Conservation (phyloP, 2,113 vertebrate genomes). For the Carollia perspicillata region DNA sequence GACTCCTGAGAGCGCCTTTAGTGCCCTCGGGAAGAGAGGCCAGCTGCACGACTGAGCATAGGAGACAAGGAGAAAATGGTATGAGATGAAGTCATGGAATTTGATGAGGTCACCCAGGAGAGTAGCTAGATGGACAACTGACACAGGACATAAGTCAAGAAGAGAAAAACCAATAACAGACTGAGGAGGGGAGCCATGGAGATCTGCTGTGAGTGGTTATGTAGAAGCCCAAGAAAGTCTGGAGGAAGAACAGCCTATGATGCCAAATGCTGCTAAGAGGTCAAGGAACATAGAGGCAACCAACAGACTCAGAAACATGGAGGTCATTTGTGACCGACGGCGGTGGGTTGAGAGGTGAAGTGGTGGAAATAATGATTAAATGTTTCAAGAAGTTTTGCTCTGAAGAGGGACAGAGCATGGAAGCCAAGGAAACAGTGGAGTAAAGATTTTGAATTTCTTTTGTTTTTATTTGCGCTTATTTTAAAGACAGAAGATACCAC, state of each 20-base stretch:
- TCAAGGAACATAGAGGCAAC: neutral
- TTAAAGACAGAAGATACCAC: neutral
- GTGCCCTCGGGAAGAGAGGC: neutral
- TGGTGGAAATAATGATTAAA: neutral
- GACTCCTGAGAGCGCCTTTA: neutral
- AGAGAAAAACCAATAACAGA: neutral
- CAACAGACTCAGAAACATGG: accelerated
- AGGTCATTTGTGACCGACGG: neutral
- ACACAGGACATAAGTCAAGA: neutral
- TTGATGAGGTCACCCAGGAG: neutral
- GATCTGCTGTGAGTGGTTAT: neutral
- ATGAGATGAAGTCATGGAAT: neutral
- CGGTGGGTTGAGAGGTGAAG: neutral
- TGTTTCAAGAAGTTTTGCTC: neutral
- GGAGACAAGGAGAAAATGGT: neutral
- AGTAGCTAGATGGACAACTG: neutral
- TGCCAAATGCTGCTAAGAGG: neutral
- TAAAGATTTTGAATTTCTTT: neutral
- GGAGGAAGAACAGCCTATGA: neutral
- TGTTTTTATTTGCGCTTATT: neutral
- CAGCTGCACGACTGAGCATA: neutral
- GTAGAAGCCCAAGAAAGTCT: neutral
- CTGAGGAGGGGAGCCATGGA: too few relatives aligned
- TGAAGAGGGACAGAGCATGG: neutral
- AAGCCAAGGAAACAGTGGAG: neutral